Base-by-base conservation (phyloP, 2,113 vertebrate species). In the Lamprotornis superbus region DNA sequence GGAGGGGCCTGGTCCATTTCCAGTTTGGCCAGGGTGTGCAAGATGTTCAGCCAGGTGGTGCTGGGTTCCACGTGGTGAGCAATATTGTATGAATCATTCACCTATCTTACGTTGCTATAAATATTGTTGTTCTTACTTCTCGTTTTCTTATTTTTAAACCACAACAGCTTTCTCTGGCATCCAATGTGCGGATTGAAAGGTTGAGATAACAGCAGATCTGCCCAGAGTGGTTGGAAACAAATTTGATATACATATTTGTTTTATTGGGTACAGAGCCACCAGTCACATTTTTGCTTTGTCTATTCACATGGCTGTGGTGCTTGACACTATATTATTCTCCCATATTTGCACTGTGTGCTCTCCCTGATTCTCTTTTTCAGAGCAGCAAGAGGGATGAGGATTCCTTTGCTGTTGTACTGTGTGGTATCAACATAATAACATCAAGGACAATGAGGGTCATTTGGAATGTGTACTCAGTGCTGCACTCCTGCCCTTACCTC, bases 1-100 rank as follows among this genome's bases (percentile, higher is more conserved):
- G 27, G 27, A 53, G 13, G 4, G 24, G 5, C 15, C 5, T 50
- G 25, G 8, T 25, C 37, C 0, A 0, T 22, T 37, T 46, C 47
- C n/a, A 64, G 20, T 35, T 71, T 61, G 37, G 12, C 18, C 0
- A 0, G 11, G 4, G 7, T 22, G 27, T 44, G 20, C 3, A 12
- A 2, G 10, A 14, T 33, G 15, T 27, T 22, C 3, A 4, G 14
- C 23, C 49, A 15, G 14, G 33, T 53, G 16, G 8, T 0, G 2
- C 31, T 42, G 30, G 25, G 16, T 12, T 60, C 46, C 6, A 3
- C 2, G 2, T 52, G 30, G 23, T 28, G 18, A 52, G 40, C 25
- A 64, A 30, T 28, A 14, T 16, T 3, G 2, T 11, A 31, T 42
- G 37, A 44, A 30, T 42, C 37, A 18, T 53, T 44, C 31, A 23